Conservation (phyloP, 2,888 invertebrate species). For the Euspilapteryx auroguttella region DNA sequence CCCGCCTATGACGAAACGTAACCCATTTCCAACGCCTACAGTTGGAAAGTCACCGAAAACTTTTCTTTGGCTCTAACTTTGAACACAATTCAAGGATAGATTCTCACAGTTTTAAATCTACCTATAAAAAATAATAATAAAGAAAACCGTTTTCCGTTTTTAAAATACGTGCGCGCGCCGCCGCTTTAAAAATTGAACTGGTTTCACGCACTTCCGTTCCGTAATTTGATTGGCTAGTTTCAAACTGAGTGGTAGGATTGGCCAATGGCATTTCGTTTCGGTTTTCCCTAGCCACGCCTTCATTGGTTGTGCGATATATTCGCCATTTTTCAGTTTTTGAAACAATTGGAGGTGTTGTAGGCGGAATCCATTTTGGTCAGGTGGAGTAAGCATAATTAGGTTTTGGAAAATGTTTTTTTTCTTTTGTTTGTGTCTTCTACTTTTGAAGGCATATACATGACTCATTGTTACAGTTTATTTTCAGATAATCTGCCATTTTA, state of each 20-base stretch:
- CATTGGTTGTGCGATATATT: slow-evolving; percentile 35
- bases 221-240: slow-evolving; percentile 27
- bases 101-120: too few relatives aligned
- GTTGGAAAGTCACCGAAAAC: too few relatives aligned
- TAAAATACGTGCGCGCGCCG: slow-evolving; percentile 27
- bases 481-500: too few relatives aligned
- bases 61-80: too few relatives aligned
- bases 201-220: slow-evolving; percentile 40
- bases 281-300: slow-evolving; percentile 34
- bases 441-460: too few relatives aligned
- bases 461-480: too few relatives aligned
- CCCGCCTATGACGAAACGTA: slow-evolving; percentile 40
- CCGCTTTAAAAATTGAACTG: slow-evolving; percentile 47
- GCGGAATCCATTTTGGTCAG: slow-evolving; percentile 33
- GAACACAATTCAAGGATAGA: too few relatives aligned
- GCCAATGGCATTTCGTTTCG: slow-evolving; percentile 23
- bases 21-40: slow-evolving; percentile 34
- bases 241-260: slow-evolving; percentile 17
- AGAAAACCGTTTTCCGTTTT: too few relatives aligned
- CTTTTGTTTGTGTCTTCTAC: too few relatives aligned
- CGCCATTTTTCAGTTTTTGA: slow-evolving; percentile 52
- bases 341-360: slow-evolving; percentile 49
- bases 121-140: too few relatives aligned
- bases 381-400: too few relatives aligned
- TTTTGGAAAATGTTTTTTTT: too few relatives aligned